These are phyloP conservation scores for Hyphantria cunea DNA, from an alignment of 1,140 invertebrate species.

Conservation along the genomic window DNA sequence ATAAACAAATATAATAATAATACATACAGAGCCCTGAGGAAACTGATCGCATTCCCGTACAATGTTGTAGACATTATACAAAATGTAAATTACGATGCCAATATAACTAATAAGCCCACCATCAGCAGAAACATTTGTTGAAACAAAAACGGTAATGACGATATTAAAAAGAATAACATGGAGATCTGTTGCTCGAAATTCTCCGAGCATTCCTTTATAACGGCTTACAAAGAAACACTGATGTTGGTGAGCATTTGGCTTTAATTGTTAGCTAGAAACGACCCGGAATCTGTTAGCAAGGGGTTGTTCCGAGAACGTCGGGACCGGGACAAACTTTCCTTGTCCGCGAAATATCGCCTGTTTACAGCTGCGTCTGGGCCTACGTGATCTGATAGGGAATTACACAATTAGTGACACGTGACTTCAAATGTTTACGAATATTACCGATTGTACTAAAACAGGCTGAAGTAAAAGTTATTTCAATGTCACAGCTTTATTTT, in stretches of 20 bases:
- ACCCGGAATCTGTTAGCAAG: conserved; percentile 31
- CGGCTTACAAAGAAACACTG: conserved; percentile 30
- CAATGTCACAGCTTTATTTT: conserved; percentile 25
- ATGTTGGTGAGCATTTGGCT: conserved; percentile 36
- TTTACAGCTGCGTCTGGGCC: conserved; percentile 26
- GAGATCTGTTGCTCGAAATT: conserved; percentile 29
- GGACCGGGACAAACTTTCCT: conserved; percentile 34
- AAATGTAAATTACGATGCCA: neutral
- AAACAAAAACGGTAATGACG: conserved; percentile 22
- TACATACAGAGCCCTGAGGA: no score
- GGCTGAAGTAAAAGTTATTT: conserved; percentile 4
- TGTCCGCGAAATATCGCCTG: conserved; percentile 34
- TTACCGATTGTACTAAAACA: neutral
- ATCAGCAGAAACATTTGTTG: neutral
- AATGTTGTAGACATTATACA: no score
- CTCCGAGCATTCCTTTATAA: conserved; percentile 33
- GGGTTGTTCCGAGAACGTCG: conserved; percentile 14
- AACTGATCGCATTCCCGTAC: no score
- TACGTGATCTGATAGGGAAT: conserved; percentile 38
- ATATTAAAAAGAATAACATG: conserved; percentile 31
- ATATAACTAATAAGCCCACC: neutral
- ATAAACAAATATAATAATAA: no score
- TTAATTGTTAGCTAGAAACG: conserved; percentile 37
- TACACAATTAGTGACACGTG: conserved; percentile 36
- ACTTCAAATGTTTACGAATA: conserved; percentile 23